Conservation (phyloP, 92 coral and sea anemone species). For the Bergia sp. region DNA sequence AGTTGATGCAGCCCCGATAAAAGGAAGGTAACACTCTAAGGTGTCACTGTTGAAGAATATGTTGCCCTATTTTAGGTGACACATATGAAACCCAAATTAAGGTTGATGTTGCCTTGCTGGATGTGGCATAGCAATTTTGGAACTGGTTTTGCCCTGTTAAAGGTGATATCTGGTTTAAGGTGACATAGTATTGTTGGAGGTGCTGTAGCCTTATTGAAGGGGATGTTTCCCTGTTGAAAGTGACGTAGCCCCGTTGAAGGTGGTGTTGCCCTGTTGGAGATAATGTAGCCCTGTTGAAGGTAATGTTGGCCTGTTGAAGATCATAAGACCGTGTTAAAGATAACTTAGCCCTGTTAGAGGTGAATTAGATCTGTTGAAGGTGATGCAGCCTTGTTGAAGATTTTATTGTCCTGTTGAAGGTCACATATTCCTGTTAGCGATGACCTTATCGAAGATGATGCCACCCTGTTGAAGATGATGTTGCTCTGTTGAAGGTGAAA, state of each 20-base stretch:
- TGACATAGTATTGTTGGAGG: not conserved
- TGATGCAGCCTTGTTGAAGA: not conserved
- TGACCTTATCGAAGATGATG: no score
- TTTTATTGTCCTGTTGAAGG: not conserved
- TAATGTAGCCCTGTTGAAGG: not conserved
- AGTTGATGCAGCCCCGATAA: no score
- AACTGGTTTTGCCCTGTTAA: not conserved
- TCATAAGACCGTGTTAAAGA: not conserved
- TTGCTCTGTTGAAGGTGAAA: not conserved
- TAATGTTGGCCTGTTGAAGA: not conserved
- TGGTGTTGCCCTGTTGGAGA: not conserved
- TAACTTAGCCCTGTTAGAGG: no score
- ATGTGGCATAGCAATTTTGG: no score
- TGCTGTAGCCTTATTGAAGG: no score
- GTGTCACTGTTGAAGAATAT: no score
- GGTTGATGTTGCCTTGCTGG: no score
- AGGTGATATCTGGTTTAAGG: not conserved
- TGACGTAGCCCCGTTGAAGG: not conserved
- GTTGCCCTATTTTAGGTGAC: no score
- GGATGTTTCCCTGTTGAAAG: not conserved
- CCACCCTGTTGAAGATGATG: not conserved
- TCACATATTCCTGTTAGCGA: no score
- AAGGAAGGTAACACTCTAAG: no score
- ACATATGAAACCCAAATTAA: no score
- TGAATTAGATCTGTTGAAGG: not conserved